Conservation (phyloP, 2,113 vertebrate species). For the Anoura caudifer region DNA sequence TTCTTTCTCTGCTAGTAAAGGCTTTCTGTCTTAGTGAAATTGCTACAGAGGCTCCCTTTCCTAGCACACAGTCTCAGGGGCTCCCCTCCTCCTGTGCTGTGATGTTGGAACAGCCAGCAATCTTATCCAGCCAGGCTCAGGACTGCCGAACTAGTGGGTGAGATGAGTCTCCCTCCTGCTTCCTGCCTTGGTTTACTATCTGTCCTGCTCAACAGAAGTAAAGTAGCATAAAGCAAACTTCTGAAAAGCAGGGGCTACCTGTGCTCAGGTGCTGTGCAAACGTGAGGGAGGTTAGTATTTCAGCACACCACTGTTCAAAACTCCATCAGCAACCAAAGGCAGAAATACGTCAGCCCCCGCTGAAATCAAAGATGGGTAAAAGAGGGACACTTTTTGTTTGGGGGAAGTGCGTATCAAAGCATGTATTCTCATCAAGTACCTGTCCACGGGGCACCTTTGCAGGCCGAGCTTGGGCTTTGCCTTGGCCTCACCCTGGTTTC, state of each 20-base stretch:
- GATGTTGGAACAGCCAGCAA: too few relatives aligned
- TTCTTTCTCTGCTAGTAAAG: too few relatives aligned
- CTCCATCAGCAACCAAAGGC: neutral
- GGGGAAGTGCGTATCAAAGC: neutral
- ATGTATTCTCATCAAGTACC: neutral
- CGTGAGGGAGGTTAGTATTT: neutral
- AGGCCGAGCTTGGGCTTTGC: slow-evolving; percentile 61
- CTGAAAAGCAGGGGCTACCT: neutral
- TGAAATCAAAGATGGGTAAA: neutral
- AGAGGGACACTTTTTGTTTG: neutral
- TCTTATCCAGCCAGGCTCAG: too few relatives aligned
- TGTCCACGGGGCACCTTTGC: neutral
- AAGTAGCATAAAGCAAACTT: neutral
- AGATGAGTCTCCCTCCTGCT: too few relatives aligned
- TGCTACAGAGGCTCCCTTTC: too few relatives aligned
- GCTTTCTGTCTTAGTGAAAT: too few relatives aligned
- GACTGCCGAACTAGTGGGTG: too few relatives aligned
- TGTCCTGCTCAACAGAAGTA: too few relatives aligned
- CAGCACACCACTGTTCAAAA: neutral
- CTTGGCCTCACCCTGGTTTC: slow-evolving; percentile 80
- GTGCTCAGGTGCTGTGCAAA: neutral
- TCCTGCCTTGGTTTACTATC: too few relatives aligned
- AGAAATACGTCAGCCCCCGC: neutral
- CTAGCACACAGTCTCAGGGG: too few relatives aligned
- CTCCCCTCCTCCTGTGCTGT: too few relatives aligned